Evolutionary conservation across 2,888 invertebrate genomes (phyloP).

Genomic region (Synanthedon formicaeformis): DNA sequence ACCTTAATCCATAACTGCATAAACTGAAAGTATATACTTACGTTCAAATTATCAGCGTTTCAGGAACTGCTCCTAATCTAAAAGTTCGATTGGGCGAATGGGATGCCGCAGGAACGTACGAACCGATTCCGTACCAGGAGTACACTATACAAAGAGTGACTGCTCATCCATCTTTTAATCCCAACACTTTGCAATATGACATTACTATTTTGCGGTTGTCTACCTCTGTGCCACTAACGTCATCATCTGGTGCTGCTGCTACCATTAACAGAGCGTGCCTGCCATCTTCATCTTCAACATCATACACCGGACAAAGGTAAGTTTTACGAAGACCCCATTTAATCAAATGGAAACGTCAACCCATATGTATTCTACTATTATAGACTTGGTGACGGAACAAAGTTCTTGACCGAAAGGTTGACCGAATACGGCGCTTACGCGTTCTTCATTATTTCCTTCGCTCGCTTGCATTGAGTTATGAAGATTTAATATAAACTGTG

Average conservation of each 20-base stretch:
- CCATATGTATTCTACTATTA: no score
- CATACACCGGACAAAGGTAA: slow-evolving; percentile 64
- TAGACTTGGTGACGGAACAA: no score
- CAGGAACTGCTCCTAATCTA: slow-evolving; percentile 62
- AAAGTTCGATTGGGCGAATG: slow-evolving; percentile 82
- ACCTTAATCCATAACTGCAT: background rate
- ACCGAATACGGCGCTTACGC: no score
- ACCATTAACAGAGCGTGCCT: slow-evolving; percentile 75
- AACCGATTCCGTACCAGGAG: slow-evolving; percentile 76
- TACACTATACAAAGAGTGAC: slow-evolving; percentile 69
- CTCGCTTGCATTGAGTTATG: background rate
- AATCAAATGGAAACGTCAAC: no score
- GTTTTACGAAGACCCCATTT: background rate
- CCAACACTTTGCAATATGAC: slow-evolving; percentile 81
- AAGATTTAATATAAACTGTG: background rate
- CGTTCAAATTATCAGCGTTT: slow-evolving; percentile 26
- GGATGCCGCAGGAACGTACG: slow-evolving; percentile 75
- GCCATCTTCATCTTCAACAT: slow-evolving; percentile 45
- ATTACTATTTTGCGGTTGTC: slow-evolving; percentile 82
- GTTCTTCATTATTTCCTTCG: no score
- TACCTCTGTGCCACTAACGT: slow-evolving; percentile 63
- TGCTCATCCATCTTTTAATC: slow-evolving; percentile 75
- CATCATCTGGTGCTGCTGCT: slow-evolving; percentile 49
- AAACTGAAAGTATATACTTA: background rate
- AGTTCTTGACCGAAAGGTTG: no score